Base-by-base conservation (phyloP, 2,888 invertebrate species). In the Cheilosia scutellata region DNA sequence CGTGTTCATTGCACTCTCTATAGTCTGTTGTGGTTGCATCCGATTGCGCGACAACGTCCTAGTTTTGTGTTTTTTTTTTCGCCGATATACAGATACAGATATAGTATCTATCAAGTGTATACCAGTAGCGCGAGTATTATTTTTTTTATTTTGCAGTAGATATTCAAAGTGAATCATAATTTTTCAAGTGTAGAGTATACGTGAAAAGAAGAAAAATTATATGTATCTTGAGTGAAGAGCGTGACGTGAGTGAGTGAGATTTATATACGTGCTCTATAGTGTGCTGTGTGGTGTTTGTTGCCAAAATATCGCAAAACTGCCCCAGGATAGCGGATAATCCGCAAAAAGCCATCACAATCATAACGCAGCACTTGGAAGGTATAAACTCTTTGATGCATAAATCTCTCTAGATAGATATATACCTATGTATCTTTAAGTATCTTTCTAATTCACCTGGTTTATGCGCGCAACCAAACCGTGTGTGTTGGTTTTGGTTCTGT, bases 311-410 rank as follows among this genome's bases (percentile, higher is more conserved):
- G 55, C 71, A 76, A 66, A 77, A 77, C 82, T 71, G 82, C 82
- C 86, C 71, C 86, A 86, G 86, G 86, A 86, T 82, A 82, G 86
- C 79, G 77, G 86, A 66, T 82, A 82, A 63, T 77, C 84, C 79
- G 84, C 84, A 84, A 75, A 84, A 79, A 76, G 31, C 75, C 13
- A 76, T 72, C 42, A 57, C 84, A 76, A 77, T 77, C 80, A 86
- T 86, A 86, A 72, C 86, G 51, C 82, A 86, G 49, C 80, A 80
- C 77, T 86, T 82, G 62, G 86, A 86, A 86, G 86, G 86, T 86
- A 86, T 16, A 11, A 3, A 11, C 37, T 37, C 11, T n/a, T 70
- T 70, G 80, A 44, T 74, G 65, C 65, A 51, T 63, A 37, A 49
- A 40, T 74, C 62, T 68, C 62, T 68, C 72, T 79, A 44, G 37